Percentiles rank a stretch among this genome's conserved stretches.
Evolutionary conservation across 2,888 invertebrate genomes (phyloP).

Genomic region (Diachrysia chrysitis): DNA sequence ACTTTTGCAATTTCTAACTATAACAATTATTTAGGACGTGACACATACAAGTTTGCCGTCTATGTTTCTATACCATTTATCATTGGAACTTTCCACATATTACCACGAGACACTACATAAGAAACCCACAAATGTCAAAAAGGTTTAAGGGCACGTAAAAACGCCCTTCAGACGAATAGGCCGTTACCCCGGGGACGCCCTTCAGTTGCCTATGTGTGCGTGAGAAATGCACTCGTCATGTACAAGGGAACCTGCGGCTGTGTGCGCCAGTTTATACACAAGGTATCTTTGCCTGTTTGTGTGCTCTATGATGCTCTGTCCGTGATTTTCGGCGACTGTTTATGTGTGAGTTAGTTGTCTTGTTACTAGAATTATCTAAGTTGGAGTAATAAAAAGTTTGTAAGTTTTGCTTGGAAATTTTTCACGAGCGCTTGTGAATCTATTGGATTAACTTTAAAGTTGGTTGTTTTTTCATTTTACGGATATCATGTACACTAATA

Average conservation of each 20-base stretch:
- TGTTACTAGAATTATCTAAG: slow-evolving; percentile 36
- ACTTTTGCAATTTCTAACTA: neutral
- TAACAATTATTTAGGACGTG: neutral
- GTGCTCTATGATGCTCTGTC: slow-evolving; percentile 22
- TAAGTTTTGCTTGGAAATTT: neutral
- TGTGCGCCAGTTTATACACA: slow-evolving; percentile 12
- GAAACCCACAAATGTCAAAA: slow-evolving; percentile 43
- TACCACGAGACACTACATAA: slow-evolving; percentile 17
- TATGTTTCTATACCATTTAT: neutral
- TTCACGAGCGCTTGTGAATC: neutral
- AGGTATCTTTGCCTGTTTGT: neutral
- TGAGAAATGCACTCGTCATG: slow-evolving; percentile 48
- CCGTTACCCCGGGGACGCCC: slow-evolving; percentile 60
- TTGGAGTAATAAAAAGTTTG: neutral
- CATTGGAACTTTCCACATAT: neutral
- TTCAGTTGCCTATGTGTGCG: slow-evolving; percentile 41
- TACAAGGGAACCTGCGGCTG: slow-evolving; percentile 1
- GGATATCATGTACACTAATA: neutral
- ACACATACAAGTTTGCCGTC: neutral
- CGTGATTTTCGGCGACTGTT: slow-evolving; percentile 19
- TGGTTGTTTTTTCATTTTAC: neutral
- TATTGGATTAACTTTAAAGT: neutral
- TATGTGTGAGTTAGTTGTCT: slow-evolving; percentile 29
- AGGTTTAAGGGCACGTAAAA: slow-evolving; percentile 57
- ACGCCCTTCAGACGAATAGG: slow-evolving; percentile 66